Conservation (phyloP, 1,140 invertebrate species). For the Eueides isabella region DNA sequence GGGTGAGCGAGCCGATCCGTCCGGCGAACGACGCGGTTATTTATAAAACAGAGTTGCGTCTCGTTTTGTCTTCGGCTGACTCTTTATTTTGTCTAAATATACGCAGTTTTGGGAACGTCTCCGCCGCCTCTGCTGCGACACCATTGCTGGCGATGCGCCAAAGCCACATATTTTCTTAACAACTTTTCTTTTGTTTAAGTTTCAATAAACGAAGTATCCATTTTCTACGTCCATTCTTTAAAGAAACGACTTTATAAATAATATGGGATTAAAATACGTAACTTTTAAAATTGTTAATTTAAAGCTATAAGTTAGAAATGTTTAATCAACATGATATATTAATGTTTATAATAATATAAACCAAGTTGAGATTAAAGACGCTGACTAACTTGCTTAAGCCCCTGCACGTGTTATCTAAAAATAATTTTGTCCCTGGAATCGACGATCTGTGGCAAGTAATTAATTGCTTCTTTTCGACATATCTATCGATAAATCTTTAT, state of each 20-base stretch:
- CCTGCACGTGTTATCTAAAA: constrained; percentile 57
- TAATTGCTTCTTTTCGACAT: constrained; percentile 32
- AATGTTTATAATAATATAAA: constrained; percentile 1
- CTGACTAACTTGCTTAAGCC: constrained; percentile 39
- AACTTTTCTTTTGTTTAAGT: constrained; percentile 58
- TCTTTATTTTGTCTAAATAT: constrained; percentile 83
- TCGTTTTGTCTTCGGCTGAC: constrained; percentile 80
- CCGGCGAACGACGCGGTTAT: constrained; percentile 78
- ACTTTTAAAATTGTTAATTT: background rate
- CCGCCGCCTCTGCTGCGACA: constrained; percentile 72
- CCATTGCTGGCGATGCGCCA: constrained; percentile 64
- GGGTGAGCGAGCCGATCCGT: constrained; percentile 69
- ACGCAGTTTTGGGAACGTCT: constrained; percentile 81
- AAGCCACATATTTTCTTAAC: constrained; percentile 61
- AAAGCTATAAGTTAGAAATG: background rate
- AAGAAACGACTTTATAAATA: background rate
- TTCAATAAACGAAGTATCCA: background rate
- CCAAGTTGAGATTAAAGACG: constrained; percentile 21
- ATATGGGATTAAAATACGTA: background rate
- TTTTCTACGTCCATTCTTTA: background rate
- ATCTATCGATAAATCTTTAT: constrained; percentile 21
- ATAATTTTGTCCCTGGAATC: constrained; percentile 53
- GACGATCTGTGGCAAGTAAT: constrained; percentile 42
- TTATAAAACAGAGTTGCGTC: constrained; percentile 81
- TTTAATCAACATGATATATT: background rate